Conservation (phyloP, 2,888 invertebrate species). For the Tricholauxania praeusta region DNA sequence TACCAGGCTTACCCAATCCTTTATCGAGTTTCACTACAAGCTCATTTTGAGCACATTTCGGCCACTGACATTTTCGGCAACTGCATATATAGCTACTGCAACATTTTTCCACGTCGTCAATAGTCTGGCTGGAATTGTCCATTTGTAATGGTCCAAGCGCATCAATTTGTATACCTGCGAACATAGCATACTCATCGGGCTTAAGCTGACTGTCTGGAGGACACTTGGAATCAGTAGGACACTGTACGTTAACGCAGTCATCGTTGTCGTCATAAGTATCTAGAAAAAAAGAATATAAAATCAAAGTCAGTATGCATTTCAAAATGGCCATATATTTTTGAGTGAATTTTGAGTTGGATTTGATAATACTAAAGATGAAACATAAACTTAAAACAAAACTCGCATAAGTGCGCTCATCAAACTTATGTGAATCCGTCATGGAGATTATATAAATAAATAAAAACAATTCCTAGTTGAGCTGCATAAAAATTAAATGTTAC, state of each 20-base stretch:
- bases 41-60: slow-evolving; percentile 47
- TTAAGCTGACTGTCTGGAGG: slow-evolving; percentile 51
- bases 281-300: not conserved
- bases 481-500: no score
- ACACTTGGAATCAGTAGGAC: slow-evolving; percentile 47
- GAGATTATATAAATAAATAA: no score
- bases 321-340: no score
- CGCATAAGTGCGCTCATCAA: no score
- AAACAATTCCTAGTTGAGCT: no score
- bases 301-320: no score
- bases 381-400: no score
- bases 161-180: slow-evolving; percentile 42
- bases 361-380: no score
- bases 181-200: slow-evolving; percentile 39
- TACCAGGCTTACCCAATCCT: slow-evolving; percentile 59
- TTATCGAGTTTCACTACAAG: slow-evolving; percentile 51
- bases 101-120: slow-evolving; percentile 9
- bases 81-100: slow-evolving; percentile 11
- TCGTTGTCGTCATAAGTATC: slow-evolving; percentile 22
- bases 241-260: slow-evolving; percentile 51
- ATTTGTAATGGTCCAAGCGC: slow-evolving; percentile 34
- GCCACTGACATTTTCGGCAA: slow-evolving; percentile 42
- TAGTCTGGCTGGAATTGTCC: slow-evolving; percentile 7
- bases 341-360: no score
- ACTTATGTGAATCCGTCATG: no score